phyloP scores from a whole-genome alignment of 2,113 vertebrate species.

The Lophochroa leadbeateri region DNA sequence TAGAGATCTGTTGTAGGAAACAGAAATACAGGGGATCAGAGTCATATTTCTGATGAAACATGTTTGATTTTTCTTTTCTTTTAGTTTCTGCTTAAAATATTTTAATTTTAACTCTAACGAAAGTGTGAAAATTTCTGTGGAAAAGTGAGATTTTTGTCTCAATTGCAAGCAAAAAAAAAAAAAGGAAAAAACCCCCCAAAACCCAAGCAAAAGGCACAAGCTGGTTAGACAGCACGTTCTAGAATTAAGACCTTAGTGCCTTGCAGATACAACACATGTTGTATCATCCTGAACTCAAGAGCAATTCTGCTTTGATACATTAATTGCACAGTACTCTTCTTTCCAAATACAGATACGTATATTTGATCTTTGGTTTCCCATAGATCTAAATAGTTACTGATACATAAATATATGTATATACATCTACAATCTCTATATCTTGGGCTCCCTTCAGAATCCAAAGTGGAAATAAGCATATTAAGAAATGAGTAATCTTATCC shows the following conservation, averaged over 20 bases:
- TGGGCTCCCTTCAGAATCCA: neutral
- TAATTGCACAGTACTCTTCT: neutral
- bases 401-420: neutral
- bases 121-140: neutral
- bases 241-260: neutral
- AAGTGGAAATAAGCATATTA: neutral
- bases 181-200: accelerated
- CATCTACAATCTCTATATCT: neutral
- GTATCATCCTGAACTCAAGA: neutral
- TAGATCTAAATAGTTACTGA: neutral
- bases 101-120: neutral
- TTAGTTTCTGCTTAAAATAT: neutral
- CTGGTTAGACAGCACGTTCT: neutral
- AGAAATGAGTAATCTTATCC: neutral
- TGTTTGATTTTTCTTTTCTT: neutral
- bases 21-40: neutral
- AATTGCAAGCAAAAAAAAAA: accelerated
- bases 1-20: neutral
- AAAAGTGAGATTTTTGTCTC: neutral
- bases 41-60: neutral
- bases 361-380: neutral
- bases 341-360: neutral
- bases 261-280: neutral
- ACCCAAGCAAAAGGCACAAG: neutral
- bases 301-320: neutral